Percentiles rank a stretch among this genome's conserved stretches.
Conservation (phyloP, 2,888 invertebrate species). For the Drosophila emarginata region DNA sequence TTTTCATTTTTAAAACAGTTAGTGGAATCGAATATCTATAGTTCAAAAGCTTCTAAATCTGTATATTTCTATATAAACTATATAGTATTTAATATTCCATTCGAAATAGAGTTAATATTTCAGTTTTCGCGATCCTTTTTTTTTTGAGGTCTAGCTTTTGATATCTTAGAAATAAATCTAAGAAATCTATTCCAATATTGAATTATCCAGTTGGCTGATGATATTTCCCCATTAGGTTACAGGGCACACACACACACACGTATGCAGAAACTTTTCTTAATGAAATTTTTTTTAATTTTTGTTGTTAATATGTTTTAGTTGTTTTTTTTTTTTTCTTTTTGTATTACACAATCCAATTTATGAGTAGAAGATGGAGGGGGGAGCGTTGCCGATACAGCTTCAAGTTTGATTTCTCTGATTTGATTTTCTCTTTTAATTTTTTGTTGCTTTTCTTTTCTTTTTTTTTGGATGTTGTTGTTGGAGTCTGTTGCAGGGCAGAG, state of each 20-base stretch:
- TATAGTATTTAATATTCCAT: neutral
- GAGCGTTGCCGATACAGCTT: slow-evolving; percentile 38
- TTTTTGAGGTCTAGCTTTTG: neutral
- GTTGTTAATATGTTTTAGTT: too few relatives aligned
- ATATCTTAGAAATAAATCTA: neutral
- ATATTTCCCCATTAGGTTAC: slow-evolving; percentile 21
- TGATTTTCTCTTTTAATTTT: slow-evolving; percentile 16
- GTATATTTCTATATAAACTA: neutral
- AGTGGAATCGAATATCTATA: too few relatives aligned
- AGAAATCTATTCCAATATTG: neutral
- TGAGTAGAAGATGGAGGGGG: slow-evolving; percentile 12
- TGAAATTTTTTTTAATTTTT: too few relatives aligned
- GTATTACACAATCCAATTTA: slow-evolving; percentile 54
- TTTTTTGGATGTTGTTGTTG: slow-evolving; percentile 24
- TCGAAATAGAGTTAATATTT: neutral
- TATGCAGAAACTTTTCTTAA: neutral
- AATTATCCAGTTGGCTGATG: neutral
- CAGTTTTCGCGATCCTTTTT: neutral
- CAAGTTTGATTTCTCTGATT: slow-evolving; percentile 33
- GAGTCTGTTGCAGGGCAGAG: slow-evolving; percentile 44
- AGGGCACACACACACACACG: slow-evolving; percentile 11
- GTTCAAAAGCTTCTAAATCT: too few relatives aligned
- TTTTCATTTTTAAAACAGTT: too few relatives aligned
- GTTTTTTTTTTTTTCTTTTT: slow-evolving; percentile 23
- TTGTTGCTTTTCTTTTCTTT: slow-evolving; percentile 11